Conservation (phyloP, 2,113 vertebrate species). For the Charina bottae region DNA sequence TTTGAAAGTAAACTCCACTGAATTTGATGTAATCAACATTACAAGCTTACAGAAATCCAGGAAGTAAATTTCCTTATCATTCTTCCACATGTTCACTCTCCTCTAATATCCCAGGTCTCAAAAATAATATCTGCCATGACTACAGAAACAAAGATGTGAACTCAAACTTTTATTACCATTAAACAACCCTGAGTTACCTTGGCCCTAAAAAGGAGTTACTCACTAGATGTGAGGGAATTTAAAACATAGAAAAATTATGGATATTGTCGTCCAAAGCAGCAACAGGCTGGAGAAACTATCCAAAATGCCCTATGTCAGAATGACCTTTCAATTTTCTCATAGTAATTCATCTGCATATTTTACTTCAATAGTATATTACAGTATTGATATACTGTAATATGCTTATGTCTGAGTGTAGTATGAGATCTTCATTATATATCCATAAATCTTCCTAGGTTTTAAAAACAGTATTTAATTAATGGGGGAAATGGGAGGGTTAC, state of each 20-base stretch:
- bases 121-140: background rate
- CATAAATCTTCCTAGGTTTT: too few relatives aligned
- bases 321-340: background rate
- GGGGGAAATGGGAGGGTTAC: background rate
- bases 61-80: background rate
- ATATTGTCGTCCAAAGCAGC: background rate
- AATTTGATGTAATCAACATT: background rate
- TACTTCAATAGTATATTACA: background rate
- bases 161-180: background rate
- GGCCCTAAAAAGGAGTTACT: background rate
- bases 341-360: background rate
- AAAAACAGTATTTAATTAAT: too few relatives aligned
- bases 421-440: background rate
- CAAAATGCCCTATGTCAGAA: background rate
- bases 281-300: background rate
- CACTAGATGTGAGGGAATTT: too few relatives aligned
- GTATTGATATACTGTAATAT: background rate
- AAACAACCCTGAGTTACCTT: background rate
- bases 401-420: background rate
- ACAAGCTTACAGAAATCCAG: constrained; percentile 6
- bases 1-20: background rate
- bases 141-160: background rate
- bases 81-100: too few relatives aligned
- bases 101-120: background rate
- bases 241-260: background rate